Evolutionary conservation across 2,888 invertebrate genomes (phyloP), one percentile per base, ranked within the genome.

Genomic region (Heterodera filipjevi): DNA sequence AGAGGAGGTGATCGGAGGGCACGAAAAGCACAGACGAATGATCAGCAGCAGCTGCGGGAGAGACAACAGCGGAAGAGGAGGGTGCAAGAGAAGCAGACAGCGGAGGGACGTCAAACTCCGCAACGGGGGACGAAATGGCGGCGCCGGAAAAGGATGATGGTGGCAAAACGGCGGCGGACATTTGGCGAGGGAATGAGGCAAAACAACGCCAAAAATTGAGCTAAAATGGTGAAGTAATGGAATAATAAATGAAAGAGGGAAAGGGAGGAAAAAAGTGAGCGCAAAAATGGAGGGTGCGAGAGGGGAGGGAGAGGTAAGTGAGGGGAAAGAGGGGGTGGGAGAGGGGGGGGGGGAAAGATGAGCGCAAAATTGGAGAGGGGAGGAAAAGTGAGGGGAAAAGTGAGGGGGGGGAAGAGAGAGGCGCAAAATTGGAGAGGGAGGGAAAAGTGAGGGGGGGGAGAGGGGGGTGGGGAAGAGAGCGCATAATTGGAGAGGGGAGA

Each of bases 1-100:
- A 81, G 44, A 84, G 74, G 59, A 83, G 79, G 68, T 71, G 39
- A 32, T 71, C 46, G 27, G 59, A 59, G 59, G 27, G 59, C 6
- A 39, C 39, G 39, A 59, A 8, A n/a, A 59, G 59, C n/a, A 59
- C 12, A 5, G 19, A n/a, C n/a, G n/a, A 22, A 6, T 59, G 59
- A n/a, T 59, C 59, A 12, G 59, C 8, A 5, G 12, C 44, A 44
- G 44, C 10, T 3, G 49, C 3, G 49, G 49, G 16, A 49, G 49
- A 14, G 49, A 49, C 49, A 19, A 16, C 49, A 16, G 49, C 49
- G 49, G 39, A 39, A 6, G 39, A 39, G 46, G 59, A 59, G 59
- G 27, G 59, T 12, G 39, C 2, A 12, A 59, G 27, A n/a, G 59
- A 19, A 3, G 19, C 49, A 49, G 49, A 49, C 14, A n/a, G n/a